Percentiles rank a stretch among this genome's conserved stretches.
Evolutionary conservation across 2,797 vertebrate species (phyloP).

Genomic region (Melanotaenia nigrans): DNA sequence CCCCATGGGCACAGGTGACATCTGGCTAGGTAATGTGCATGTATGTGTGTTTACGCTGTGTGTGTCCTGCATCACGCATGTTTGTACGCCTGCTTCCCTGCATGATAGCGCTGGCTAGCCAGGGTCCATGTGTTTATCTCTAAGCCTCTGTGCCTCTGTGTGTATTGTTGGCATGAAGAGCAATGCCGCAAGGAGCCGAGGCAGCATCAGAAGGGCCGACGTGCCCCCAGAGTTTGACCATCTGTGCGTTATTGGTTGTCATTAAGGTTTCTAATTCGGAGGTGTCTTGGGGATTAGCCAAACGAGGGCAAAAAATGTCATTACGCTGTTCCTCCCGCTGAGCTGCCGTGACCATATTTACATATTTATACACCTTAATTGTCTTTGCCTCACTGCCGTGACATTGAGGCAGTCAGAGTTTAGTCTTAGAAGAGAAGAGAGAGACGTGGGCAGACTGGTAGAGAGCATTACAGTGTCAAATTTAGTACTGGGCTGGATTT

Average conservation of each 20-base stretch:
- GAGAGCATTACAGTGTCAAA: slow-evolving; percentile 27
- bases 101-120: slow-evolving; percentile 21
- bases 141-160: slow-evolving; percentile 33
- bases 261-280: slow-evolving; percentile 88
- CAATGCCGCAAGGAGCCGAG: slow-evolving; percentile 70
- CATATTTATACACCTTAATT: slow-evolving; percentile 87
- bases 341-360: slow-evolving; percentile 84
- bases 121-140: slow-evolving; percentile 51
- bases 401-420: slow-evolving; percentile 77
- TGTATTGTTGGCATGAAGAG: slow-evolving; percentile 73
- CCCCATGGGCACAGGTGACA: slow-evolving; percentile 78
- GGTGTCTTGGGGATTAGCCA: slow-evolving; percentile 85
- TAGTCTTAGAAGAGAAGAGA: slow-evolving; percentile 25
- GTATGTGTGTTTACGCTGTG: slow-evolving; percentile 23
- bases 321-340: slow-evolving; percentile 77
- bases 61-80: slow-evolving; percentile 44
- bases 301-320: slow-evolving; percentile 85
- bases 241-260: slow-evolving; percentile 86
- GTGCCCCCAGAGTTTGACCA: slow-evolving; percentile 84
- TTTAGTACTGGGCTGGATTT: slow-evolving; percentile 39
- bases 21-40: slow-evolving; percentile 76
- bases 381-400: slow-evolving; percentile 80
- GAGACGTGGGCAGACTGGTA: slow-evolving; percentile 24
- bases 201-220: slow-evolving; percentile 75
- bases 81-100: slow-evolving; percentile 37